phyloP scores from a whole-genome alignment of 2,113 vertebrate species.

The Melanocharis versteri region DNA sequence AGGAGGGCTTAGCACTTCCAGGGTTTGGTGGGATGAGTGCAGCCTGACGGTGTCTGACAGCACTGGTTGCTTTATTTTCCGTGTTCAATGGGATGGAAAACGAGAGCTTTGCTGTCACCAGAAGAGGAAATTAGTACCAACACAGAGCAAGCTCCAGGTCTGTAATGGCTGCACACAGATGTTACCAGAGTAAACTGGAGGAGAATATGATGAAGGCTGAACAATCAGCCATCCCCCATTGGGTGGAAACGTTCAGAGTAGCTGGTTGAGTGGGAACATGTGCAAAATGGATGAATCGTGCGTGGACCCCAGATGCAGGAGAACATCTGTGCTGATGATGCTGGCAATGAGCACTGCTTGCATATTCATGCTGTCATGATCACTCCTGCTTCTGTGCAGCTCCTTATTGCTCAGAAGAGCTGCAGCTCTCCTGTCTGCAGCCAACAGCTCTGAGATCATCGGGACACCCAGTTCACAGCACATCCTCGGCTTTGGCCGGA shows the following conservation, averaged over 20 bases:
- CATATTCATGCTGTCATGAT: constrained; percentile 46
- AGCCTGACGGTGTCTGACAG: background rate
- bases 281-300: constrained; percentile 9
- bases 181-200: constrained; percentile 47
- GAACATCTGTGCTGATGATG: constrained; percentile 46
- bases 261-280: constrained; percentile 40
- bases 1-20: background rate
- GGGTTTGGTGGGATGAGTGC: fast-evolving
- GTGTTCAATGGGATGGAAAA: background rate
- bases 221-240: constrained; percentile 13
- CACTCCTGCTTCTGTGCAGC: background rate
- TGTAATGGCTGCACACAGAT: constrained; percentile 59
- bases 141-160: background rate
- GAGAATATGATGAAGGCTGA: constrained; percentile 40
- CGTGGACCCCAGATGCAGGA: constrained; percentile 46
- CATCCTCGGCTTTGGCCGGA: background rate
- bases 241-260: constrained; percentile 9
- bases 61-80: background rate
- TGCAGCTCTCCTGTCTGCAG: background rate
- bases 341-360: constrained; percentile 25
- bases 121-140: background rate
- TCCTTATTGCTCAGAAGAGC: background rate
- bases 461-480: background rate
- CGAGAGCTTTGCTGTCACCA: background rate
- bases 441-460: background rate